Conservation (phyloP, 2,888 invertebrate species). For the Nomada goodeniana region DNA sequence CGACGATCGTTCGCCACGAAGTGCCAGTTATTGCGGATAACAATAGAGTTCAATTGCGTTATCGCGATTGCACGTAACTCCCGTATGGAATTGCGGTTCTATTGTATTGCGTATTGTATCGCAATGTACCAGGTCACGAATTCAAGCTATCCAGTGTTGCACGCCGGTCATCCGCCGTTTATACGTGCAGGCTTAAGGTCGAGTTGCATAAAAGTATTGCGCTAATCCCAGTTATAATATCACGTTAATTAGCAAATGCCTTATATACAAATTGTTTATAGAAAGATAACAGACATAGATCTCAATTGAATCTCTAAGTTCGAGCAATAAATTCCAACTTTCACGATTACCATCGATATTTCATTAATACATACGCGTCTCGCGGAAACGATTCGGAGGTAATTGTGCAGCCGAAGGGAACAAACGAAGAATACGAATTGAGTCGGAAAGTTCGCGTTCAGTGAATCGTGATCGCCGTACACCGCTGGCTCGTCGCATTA, state of each 20-base stretch:
- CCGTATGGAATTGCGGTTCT: slow-evolving; percentile 51
- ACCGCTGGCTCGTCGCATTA: slow-evolving; percentile 27
- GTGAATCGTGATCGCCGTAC: slow-evolving; percentile 49
- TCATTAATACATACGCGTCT: background rate
- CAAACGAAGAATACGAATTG: slow-evolving; percentile 35
- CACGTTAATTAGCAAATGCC: background rate
- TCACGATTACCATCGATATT: background rate
- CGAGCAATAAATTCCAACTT: background rate
- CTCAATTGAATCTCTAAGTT: background rate
- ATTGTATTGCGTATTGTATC: slow-evolving; percentile 60
- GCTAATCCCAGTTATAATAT: background rate
- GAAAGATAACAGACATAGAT: background rate
- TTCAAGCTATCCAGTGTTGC: slow-evolving; percentile 37
- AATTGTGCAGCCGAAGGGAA: too few relatives aligned
- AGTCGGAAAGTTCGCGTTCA: slow-evolving; percentile 20
- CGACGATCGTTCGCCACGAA: slow-evolving; percentile 19
- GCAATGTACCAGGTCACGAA: slow-evolving; percentile 37
- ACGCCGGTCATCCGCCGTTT: slow-evolving; percentile 32
- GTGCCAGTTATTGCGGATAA: slow-evolving; percentile 39
- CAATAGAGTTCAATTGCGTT: slow-evolving; percentile 59
- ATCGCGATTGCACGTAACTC: slow-evolving; percentile 46
- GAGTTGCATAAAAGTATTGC: slow-evolving; percentile 6
- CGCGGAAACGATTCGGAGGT: background rate
- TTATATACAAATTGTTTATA: background rate
- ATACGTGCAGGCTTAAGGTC: slow-evolving; percentile 19